These are phyloP conservation scores for Drosophila sordidapex DNA, from an alignment of 2,888 invertebrate species.

Conservation along the genomic window DNA sequence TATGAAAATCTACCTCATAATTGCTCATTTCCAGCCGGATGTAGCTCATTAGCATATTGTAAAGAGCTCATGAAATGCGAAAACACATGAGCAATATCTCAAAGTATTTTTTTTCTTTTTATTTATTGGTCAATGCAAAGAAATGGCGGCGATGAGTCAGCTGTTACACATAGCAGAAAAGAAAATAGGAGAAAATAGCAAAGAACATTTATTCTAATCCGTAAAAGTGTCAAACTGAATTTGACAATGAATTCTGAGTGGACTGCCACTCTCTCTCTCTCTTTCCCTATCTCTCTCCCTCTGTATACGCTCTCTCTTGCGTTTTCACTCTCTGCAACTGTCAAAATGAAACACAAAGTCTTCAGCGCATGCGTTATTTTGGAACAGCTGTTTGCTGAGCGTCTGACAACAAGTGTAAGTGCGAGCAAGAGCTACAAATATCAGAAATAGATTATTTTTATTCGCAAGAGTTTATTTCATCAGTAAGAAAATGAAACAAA, in stretches of 20 bases:
- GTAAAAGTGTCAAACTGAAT: constrained; percentile 44
- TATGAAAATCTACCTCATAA: constrained; percentile 14
- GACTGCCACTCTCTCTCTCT: constrained; percentile 1
- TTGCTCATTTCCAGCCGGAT: constrained; percentile 46
- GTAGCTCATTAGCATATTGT: constrained; percentile 48
- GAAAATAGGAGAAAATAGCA: constrained; percentile 24
- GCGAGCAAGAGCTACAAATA: constrained; percentile 48
- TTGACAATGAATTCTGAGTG: constrained; percentile 35
- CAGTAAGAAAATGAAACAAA: constrained; percentile 9
- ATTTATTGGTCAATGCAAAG: constrained; percentile 41
- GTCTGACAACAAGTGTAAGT: constrained; percentile 65
- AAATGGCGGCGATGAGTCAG: constrained; percentile 56
- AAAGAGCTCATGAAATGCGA: constrained; percentile 22
- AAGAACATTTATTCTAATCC: constrained; percentile 30
- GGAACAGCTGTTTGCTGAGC: constrained; percentile 47
- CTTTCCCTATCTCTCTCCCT: constrained; percentile 8
- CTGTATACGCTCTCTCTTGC: not conserved
- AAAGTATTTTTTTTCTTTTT: constrained; percentile 10
- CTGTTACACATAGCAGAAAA: constrained; percentile 31
- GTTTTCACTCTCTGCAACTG: constrained; percentile 38
- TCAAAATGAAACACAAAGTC: constrained; percentile 36
- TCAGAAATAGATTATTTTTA: constrained; percentile 14
- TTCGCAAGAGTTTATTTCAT: constrained; percentile 20
- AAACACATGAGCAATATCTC: constrained; percentile 24
- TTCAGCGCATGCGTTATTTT: constrained; percentile 54